These are phyloP conservation scores for Cyrtonyx montezumae DNA, from an alignment of 2,113 vertebrate species.

Conservation along the genomic window DNA sequence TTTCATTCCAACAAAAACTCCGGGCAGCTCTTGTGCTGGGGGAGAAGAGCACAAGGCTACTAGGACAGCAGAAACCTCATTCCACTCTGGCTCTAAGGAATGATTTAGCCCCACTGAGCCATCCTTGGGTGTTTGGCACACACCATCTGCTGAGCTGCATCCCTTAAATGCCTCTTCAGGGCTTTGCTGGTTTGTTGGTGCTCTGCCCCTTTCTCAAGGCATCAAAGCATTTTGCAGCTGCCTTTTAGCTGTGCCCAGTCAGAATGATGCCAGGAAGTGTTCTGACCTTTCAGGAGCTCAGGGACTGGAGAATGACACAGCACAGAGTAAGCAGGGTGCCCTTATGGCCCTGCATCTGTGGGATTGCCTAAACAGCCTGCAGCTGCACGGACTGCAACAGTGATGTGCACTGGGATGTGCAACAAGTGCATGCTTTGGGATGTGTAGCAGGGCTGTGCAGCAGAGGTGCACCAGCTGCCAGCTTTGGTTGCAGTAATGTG, in stretches of 20 bases:
- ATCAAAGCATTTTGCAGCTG: neutral
- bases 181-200: fast-evolving
- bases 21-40: neutral
- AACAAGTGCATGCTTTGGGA: too few species aligned
- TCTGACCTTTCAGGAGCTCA: neutral
- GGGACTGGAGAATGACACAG: neutral
- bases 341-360: too few species aligned
- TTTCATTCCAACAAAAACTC: too few species aligned
- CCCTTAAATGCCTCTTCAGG: neutral
- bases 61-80: neutral
- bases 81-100: neutral
- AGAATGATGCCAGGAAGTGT: neutral
- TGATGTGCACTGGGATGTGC: too few species aligned
- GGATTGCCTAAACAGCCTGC: too few species aligned
- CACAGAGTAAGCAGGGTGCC: neutral
- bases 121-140: neutral
- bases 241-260: neutral
- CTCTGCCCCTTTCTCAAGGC: neutral
- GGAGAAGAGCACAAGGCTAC: neutral
- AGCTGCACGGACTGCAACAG: too few species aligned
- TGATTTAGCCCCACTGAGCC: fast-evolving
- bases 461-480: neutral
- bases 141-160: neutral
- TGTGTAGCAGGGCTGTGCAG: too few species aligned
- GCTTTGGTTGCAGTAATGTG: neutral